A percentile compares a stretch with the other conserved stretches of the same genome.
Conservation (phyloP, 1,140 invertebrate genomes). For the Caenorhabditis remanei region DNA sequence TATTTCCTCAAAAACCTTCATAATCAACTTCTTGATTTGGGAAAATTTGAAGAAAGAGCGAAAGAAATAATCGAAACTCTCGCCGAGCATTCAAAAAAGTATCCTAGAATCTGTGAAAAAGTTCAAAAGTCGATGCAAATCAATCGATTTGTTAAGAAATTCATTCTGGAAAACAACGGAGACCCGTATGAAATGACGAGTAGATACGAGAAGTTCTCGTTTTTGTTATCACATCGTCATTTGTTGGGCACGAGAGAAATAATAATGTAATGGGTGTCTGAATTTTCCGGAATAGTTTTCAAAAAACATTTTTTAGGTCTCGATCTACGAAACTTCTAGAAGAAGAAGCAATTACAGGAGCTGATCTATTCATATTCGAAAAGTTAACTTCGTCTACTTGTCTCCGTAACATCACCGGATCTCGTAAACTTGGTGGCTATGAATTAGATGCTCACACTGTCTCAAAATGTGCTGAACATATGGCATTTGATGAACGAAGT, state of each 20-base stretch:
- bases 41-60: not conserved
- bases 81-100: not conserved
- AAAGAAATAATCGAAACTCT: not conserved
- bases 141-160: not conserved
- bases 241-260: not conserved
- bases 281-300: no score
- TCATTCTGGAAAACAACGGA: not conserved
- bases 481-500: not conserved
- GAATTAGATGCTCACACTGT: not conserved
- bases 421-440: not conserved
- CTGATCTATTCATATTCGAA: not conserved
- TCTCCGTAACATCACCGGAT: not conserved
- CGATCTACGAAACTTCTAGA: not conserved
- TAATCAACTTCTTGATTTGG: not conserved
- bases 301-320: not conserved
- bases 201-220: constrained; percentile 8
- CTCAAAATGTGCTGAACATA: not conserved
- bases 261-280: not conserved
- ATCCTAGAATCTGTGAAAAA: not conserved
- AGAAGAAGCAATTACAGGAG: not conserved
- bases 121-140: not conserved
- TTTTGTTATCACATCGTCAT: not conserved
- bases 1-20: not conserved
- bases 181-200: constrained; percentile 28
- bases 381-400: not conserved